phyloP scores from a whole-genome alignment of 2,888 invertebrate species.

The Agrenia bidenticulata region DNA sequence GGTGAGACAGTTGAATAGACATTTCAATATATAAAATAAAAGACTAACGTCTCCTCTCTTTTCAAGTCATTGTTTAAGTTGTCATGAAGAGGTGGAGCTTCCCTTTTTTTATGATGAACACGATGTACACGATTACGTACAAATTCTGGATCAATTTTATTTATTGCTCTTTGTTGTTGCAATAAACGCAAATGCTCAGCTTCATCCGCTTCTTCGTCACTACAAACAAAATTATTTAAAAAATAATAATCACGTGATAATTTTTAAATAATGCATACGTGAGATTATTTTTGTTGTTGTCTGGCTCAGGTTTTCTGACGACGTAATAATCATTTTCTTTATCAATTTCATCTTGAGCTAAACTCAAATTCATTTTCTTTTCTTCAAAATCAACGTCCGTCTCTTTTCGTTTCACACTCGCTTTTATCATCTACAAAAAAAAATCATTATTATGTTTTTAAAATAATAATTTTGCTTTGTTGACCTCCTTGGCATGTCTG shows the following conservation, averaged over 20 bases:
- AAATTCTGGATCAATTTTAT: conserved; percentile 47
- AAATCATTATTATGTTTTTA: no score
- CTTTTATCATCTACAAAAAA: conserved; percentile 68
- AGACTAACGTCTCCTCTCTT: no score
- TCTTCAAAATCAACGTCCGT: conserved; percentile 94
- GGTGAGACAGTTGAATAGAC: no score
- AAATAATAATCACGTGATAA: no score
- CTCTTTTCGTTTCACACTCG: conserved; percentile 89
- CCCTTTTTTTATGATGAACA: background rate
- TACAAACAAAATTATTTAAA: no score
- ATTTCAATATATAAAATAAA: no score
- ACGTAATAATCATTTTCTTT: conserved; percentile 71
- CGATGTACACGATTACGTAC: conserved; percentile 43
- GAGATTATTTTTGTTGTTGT: background rate
- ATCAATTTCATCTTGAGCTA: conserved; percentile 73
- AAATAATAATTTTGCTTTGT: no score
- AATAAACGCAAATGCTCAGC: background rate
- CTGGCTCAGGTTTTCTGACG: conserved; percentile 62
- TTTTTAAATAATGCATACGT: background rate
- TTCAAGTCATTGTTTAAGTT: no score
- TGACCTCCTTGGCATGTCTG: conserved; percentile 90
- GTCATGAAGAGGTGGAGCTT: no score
- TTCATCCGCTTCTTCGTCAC: background rate
- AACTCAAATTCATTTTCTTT: conserved; percentile 86
- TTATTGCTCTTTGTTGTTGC: conserved; percentile 15